These are phyloP conservation scores for Telmatochromis sp. DNA, from an alignment of 2,113 vertebrate species.

Conservation along the genomic window DNA sequence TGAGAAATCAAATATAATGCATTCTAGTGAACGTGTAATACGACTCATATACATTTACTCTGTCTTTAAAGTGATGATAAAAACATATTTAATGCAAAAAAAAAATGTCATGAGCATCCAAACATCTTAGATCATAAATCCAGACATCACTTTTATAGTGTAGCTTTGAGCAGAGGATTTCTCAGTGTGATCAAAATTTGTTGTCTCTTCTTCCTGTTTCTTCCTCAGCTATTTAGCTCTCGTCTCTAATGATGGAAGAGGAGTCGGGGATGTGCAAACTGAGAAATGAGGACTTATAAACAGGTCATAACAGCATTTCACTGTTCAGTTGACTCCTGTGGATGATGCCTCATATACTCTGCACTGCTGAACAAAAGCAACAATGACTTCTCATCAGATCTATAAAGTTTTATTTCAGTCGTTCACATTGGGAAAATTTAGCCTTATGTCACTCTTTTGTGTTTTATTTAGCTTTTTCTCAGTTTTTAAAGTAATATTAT, in stretches of 20 bases:
- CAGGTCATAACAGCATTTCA: background rate
- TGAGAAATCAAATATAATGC: background rate
- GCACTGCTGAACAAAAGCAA: background rate
- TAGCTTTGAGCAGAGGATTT: fast-evolving
- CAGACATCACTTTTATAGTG: background rate
- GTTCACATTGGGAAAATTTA: background rate
- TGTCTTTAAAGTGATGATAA: background rate
- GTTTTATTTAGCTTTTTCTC: background rate
- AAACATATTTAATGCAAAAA: background rate
- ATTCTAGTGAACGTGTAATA: fast-evolving
- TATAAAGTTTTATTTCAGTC: background rate
- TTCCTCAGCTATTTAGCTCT: background rate
- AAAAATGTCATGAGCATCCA: background rate
- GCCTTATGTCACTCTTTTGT: background rate
- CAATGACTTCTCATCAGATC: background rate
- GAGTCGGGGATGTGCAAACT: background rate
- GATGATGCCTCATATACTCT: background rate
- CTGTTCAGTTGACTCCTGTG: background rate
- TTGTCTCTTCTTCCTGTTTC: background rate
- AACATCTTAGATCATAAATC: background rate
- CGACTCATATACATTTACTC: background rate
- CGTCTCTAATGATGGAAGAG: background rate
- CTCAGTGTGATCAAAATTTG: background rate
- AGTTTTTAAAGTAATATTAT: background rate
- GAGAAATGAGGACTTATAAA: background rate